A percentile compares a stretch with the other conserved stretches of the same genome.
Evolutionary conservation across 1,140 invertebrate species (phyloP).

Genomic region (Danaus plexippus): DNA sequence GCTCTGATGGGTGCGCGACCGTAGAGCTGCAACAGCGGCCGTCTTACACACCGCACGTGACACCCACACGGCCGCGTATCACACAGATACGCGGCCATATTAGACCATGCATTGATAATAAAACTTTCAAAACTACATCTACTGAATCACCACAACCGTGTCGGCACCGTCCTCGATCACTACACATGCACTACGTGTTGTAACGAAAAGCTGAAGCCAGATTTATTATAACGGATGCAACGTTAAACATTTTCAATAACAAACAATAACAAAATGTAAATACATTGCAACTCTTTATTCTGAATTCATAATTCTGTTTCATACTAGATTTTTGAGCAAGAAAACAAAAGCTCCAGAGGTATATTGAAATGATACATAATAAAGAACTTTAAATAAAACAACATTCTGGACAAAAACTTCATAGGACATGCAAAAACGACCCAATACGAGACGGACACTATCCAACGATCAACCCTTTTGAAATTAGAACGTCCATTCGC

Average conservation of each 20-base stretch:
- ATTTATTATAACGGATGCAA: no score
- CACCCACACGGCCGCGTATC: slow-evolving; percentile 48
- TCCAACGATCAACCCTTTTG: slow-evolving; percentile 72
- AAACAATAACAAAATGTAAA: background rate
- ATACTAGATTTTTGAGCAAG: no score
- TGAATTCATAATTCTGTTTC: no score
- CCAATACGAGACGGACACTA: slow-evolving; percentile 37
- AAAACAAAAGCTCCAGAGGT: no score
- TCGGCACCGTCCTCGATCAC: slow-evolving; percentile 56
- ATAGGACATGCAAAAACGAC: slow-evolving; percentile 49
- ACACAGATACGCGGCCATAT: slow-evolving; percentile 38
- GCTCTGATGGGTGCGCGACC: slow-evolving; percentile 96
- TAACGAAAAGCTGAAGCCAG: slow-evolving; percentile 6
- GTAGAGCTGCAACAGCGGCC: slow-evolving; percentile 86
- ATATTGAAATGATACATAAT: no score
- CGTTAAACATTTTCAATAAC: no score
- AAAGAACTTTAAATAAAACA: no score
- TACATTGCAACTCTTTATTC: no score
- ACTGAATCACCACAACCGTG: slow-evolving; percentile 65
- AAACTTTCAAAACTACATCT: slow-evolving; percentile 50
- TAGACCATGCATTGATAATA: slow-evolving; percentile 45
- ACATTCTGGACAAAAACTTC: slow-evolving; percentile 5
- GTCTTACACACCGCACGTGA: slow-evolving; percentile 18
- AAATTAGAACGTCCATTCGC: slow-evolving; percentile 59
- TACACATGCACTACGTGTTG: slow-evolving; percentile 60